Percentiles rank a stretch among this genome's conserved stretches.
phyloP scores from a whole-genome alignment of 2,888 invertebrate species.

The Panzeria rudis region DNA sequence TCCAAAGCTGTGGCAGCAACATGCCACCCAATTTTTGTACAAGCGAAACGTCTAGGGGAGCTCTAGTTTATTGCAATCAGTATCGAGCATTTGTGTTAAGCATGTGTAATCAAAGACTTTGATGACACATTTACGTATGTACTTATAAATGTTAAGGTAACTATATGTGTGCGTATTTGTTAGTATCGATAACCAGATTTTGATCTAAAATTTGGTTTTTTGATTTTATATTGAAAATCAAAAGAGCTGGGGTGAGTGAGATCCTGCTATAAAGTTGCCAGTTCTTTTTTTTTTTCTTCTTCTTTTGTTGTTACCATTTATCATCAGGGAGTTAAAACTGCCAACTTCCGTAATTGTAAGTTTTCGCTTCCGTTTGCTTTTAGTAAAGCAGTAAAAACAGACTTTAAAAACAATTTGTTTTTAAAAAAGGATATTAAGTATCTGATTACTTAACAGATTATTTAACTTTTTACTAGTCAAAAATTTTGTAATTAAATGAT shows the following conservation, averaged over 20 bases:
- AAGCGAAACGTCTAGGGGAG: neutral
- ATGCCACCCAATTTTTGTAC: constrained; percentile 31
- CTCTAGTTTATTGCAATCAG: neutral
- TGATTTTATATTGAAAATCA: constrained; percentile 8
- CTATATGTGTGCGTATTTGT: neutral
- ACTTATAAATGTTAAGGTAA: neutral
- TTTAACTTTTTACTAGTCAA: constrained; percentile 59
- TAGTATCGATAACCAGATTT: constrained; percentile 46
- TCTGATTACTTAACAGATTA: constrained; percentile 74
- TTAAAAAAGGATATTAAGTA: constrained; percentile 75
- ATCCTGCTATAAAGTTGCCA: constrained; percentile 12
- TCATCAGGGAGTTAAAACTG: constrained; percentile 49
- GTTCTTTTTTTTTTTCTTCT: neutral
- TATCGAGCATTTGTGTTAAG: constrained; percentile 17
- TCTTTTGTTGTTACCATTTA: constrained; percentile 6
- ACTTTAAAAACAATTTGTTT: constrained; percentile 27
- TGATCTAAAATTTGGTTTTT: constrained; percentile 33
- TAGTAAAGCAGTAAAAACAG: constrained; percentile 69
- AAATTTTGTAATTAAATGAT: constrained; percentile 47
- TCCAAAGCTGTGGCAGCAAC: constrained; percentile 11
- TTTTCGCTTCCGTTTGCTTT: constrained; percentile 76
- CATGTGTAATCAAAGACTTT: constrained; percentile 45
- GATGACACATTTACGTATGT: constrained; percentile 59
- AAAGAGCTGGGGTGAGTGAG: constrained; percentile 16
- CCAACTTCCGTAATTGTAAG: constrained; percentile 77